Conservation (phyloP, 2,888 invertebrate genomes). For the Eumacrocentrus americanus region DNA sequence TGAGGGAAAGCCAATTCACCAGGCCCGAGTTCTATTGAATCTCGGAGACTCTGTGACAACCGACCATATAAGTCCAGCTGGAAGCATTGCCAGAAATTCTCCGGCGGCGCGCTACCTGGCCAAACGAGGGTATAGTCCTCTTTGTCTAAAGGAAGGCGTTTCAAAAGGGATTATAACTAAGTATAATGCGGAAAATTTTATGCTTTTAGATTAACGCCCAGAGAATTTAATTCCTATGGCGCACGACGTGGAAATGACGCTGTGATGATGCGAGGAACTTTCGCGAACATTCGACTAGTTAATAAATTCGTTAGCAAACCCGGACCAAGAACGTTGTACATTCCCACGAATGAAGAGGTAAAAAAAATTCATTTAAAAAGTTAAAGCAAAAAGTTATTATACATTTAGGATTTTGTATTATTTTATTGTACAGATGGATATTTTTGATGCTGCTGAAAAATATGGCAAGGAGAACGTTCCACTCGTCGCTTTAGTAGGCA, state of each 20-base stretch:
- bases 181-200: conserved; percentile 65
- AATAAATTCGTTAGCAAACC: conserved; percentile 84
- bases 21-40: conserved; percentile 83
- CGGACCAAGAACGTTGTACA: conserved; percentile 86
- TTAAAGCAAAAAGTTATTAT: too few species aligned
- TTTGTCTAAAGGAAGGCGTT: too few species aligned
- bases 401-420: conserved; percentile 13
- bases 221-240: conserved; percentile 98
- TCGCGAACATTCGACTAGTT: conserved; percentile 95
- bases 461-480: conserved; percentile 79
- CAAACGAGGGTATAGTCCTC: conserved; percentile 67
- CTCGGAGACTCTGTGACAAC: conserved; percentile 98
- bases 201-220: conserved; percentile 75
- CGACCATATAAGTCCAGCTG: conserved; percentile 98
- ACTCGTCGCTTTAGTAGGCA: conserved; percentile 89
- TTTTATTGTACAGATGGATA: conserved; percentile 90
- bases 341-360: conserved; percentile 85
- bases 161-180: too few species aligned
- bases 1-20: conserved; percentile 66
- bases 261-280: conserved; percentile 96
- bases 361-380: too few species aligned
- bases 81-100: conserved; percentile 93
- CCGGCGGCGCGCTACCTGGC: conserved; percentile 87
- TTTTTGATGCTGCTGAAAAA: conserved; percentile 92
- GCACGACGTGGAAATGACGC: conserved; percentile 97